Evolutionary conservation across 2,888 invertebrate genomes (phyloP), one percentile per base, ranked within the genome.

Genomic region (Drepana falcataria): DNA sequence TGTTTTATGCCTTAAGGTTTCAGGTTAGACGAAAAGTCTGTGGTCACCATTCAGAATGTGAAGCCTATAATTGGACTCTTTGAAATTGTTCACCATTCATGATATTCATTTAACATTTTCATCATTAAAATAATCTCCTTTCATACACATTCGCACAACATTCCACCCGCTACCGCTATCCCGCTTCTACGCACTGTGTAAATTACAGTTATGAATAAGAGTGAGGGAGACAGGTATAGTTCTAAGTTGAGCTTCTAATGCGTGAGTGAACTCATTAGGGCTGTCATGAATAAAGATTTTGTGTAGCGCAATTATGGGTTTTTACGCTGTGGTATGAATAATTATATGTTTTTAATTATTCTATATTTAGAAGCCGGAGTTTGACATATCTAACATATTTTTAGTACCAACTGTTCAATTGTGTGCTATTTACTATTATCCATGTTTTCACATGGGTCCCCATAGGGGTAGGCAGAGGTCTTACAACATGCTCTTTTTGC

Each of bases 161-260:
- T 21, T 21, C 21, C 21, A 21, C 21, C 21, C 59, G 61, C 63
- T 69, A 64, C 66, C 65, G 66, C 62, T 55, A 48, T 76, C 79
- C 56, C 61, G 9, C 21, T 81, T 65, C 35, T 48, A 35, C 71
- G 0, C 53, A 58, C 41, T 35, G 53, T 41, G 35, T 34, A 40
- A 54, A 40, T 51, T 37, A 33, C 55, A 61, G 55, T 61, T 56
- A 71, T 74, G 71, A 75, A 75, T 77, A 67, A 56, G 76, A 66
- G 62, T 7, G 65, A 81, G 55, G 47, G 66, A 56, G 79, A 77
- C 47, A 52, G 64, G 52, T 54, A 55, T 60, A 66, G 4, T 54
- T 69, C 68, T 65, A 64, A 63, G 59, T 61, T 56, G 49, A 59
- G 58, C 59, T 60, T 48, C 49, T 59, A 68, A 64, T 66, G 60